These are phyloP conservation scores for Elgonia sp. DNA, from an alignment of 2,888 invertebrate species.

Conservation along the genomic window DNA sequence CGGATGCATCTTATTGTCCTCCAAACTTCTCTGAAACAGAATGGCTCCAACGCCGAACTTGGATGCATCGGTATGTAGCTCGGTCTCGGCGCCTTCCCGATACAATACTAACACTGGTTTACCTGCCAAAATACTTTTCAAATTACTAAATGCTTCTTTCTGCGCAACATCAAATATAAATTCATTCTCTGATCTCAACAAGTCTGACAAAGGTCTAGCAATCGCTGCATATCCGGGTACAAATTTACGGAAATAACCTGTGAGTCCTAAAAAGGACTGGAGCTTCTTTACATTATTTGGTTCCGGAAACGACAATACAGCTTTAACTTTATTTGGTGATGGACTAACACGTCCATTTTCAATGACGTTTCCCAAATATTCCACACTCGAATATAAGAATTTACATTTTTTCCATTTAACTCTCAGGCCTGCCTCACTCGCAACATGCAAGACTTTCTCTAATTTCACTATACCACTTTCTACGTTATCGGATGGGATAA, in stretches of 20 bases:
- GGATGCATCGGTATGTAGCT: constrained; percentile 59
- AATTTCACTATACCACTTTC: not conserved
- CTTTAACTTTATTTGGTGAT: constrained; percentile 20
- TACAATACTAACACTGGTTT: constrained; percentile 12
- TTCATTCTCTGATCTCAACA: not conserved
- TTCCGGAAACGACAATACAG: constrained; percentile 4
- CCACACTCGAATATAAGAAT: constrained; percentile 11
- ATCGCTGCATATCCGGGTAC: not conserved
- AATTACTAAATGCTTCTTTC: not conserved
- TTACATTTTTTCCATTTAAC: constrained; percentile 28
- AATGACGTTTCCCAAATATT: constrained; percentile 18
- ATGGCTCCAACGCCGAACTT: constrained; percentile 41
- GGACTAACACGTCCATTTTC: constrained; percentile 5
- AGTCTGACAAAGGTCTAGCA: not conserved
- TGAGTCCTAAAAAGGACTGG: not conserved
- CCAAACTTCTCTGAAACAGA: constrained; percentile 7
- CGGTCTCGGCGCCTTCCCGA: constrained; percentile 17
- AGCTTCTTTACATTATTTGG: not conserved
- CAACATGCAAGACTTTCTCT: constrained; percentile 13
- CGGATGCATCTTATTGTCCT: constrained; percentile 52
- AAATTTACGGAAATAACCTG: not conserved
- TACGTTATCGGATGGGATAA: constrained; percentile 4
- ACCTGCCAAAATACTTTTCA: constrained; percentile 2
- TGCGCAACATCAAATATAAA: constrained; percentile 7
- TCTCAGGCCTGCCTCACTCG: constrained; percentile 4